Conservation (phyloP, 2,888 invertebrate genomes). For the Phragmatobia fuliginosa region DNA sequence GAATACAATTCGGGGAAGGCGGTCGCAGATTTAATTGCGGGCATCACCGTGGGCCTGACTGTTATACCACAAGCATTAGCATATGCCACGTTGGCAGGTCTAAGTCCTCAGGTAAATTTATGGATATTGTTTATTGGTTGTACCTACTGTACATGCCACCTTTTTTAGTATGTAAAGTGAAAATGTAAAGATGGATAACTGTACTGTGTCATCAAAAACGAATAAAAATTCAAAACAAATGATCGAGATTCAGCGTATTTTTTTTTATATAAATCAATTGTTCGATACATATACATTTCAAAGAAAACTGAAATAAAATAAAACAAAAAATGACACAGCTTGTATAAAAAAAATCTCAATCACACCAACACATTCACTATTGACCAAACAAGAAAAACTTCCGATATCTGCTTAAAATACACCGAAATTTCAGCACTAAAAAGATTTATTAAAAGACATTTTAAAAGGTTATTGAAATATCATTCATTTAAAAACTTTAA, state of each 20-base stretch:
- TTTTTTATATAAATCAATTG: background rate
- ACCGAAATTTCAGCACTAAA: background rate
- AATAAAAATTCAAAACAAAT: background rate
- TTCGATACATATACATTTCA: background rate
- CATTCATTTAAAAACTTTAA: too few species aligned
- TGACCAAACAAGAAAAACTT: background rate
- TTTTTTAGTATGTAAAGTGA: background rate
- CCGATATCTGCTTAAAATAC: background rate
- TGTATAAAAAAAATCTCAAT: too few species aligned
- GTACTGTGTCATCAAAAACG: background rate
- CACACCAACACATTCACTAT: background rate
- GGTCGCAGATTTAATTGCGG: constrained; percentile 95
- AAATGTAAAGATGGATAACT: background rate
- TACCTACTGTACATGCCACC: background rate
- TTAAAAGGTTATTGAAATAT: background rate
- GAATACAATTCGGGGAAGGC: constrained; percentile 92
- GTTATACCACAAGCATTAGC: constrained; percentile 97
- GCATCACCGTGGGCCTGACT: constrained; percentile 96
- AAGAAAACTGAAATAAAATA: background rate
- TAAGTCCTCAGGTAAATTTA: constrained; percentile 91
- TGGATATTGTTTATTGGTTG: background rate
- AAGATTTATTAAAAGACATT: background rate
- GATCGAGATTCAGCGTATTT: background rate
- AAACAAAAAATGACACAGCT: too few species aligned
- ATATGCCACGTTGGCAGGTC: constrained; percentile 95